Evolutionary conservation across 92 coral and sea anemone species (phyloP), one percentile per base, ranked within the genome.

Genomic region (Epizoanthus illoricatus): DNA sequence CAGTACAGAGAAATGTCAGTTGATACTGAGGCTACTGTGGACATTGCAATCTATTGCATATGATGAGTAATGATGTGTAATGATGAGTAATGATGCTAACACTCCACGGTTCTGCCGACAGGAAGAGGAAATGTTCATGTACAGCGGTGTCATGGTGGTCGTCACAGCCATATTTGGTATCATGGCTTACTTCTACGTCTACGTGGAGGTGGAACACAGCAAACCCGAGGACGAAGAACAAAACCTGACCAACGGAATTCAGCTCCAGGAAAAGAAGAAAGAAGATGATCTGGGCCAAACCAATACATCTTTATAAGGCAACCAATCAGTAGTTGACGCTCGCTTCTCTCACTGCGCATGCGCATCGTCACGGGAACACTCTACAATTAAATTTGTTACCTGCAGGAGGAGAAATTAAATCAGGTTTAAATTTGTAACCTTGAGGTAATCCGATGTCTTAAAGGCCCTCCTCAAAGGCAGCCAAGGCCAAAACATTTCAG

Each of bases 81-180:
- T 52, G 56, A 64, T 64, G 4, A 9, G 16, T 64, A 19, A 36
- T 75, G 13, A 21, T 78, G 20, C 41, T 4, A n/a, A 10, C n/a
- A 57, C 4, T 28, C 39, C 17, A 0, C 6, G 10, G 7, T 10
- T 71, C 19, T 73, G 33, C 57, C 7, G 21, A n/a, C 75, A 93
- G 97, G 97, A 93, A 52, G 87, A 80, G 64, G 97, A 93, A 83
- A 93, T 93, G 97, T 93, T 93, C 61, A 71, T 93, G 86, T 93
- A 93, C 81, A 92, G 97, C 55, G 97, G 97, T 2, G 81, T 93
- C 49, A 93, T 93, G 97, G 94, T 90, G 56, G 87, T 93, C 33
- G 87, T 93, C 69, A 87, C 89, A 71, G 84, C 91, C 74, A 73
- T 93, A 18, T 93, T 93, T 62, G 94, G 89, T 1, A 87, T 93